These are phyloP conservation scores for Heterodera filipjevi DNA, from an alignment of 2,888 invertebrate species.

Conservation along the genomic window DNA sequence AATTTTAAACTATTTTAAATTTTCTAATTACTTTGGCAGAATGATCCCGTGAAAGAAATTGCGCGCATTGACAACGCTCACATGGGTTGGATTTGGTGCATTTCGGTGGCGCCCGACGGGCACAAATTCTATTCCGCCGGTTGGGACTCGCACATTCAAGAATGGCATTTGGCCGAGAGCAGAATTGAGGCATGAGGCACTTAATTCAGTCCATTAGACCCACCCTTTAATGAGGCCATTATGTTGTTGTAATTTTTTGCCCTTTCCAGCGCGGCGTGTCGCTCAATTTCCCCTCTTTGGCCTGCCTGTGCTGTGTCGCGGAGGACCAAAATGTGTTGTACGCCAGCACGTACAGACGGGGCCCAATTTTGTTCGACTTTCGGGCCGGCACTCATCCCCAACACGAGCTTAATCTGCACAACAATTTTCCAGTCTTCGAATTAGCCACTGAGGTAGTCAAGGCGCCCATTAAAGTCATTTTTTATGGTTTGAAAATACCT, in stretches of 20 bases:
- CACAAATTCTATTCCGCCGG: conserved; percentile 30
- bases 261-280: conserved; percentile 20
- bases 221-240: background rate
- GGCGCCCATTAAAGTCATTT: too few species aligned
- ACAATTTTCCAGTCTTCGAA: conserved; percentile 21
- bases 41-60: conserved; percentile 10
- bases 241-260: background rate
- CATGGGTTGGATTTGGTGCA: conserved; percentile 32
- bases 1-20: too few species aligned
- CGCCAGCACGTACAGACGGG: conserved; percentile 30
- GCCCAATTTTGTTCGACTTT: conserved; percentile 31
- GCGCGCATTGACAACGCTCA: conserved; percentile 18
- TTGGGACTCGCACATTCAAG: conserved; percentile 27
- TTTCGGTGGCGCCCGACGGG: conserved; percentile 4
- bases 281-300: background rate
- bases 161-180: conserved; percentile 29
- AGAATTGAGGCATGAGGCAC: conserved; percentile 20
- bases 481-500: conserved; percentile 19
- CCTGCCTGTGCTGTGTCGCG: conserved; percentile 24
- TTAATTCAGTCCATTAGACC: background rate
- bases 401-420: conserved; percentile 24
- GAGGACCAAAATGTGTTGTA: conserved; percentile 28
- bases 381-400: conserved; percentile 17
- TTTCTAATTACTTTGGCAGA: too few species aligned
- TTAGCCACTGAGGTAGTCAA: conserved; percentile 32